Evolutionary conservation across 2,113 vertebrate genomes (phyloP).

Genomic region (Opisthocomus hoazin): DNA sequence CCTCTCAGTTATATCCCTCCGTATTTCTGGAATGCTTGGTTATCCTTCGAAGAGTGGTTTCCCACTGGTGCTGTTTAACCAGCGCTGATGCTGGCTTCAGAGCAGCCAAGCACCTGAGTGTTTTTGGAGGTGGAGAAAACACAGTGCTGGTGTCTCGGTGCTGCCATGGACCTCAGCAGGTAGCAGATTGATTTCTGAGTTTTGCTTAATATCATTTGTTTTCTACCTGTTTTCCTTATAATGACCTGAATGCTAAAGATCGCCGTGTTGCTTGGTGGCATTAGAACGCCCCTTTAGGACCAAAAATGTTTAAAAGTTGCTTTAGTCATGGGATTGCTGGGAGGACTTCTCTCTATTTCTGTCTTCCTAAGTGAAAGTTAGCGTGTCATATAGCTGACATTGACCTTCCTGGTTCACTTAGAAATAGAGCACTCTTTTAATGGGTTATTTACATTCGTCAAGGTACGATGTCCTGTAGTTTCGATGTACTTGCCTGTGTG

Average conservation of each 20-base stretch:
- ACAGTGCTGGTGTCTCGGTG: not conserved
- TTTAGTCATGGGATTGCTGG: not conserved
- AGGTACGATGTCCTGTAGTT: not conserved
- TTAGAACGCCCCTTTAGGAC: not conserved
- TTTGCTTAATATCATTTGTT: not conserved
- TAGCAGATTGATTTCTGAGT: not conserved
- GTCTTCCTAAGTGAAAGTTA: not conserved
- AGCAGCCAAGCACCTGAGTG: not conserved
- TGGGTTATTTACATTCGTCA: not conserved
- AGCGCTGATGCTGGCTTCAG: not conserved
- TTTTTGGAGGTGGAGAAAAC: not conserved
- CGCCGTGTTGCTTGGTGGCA: rapidly evolving
- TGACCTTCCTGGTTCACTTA: not conserved
- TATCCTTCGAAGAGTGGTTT: not conserved
- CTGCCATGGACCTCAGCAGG: not conserved
- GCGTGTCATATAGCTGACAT: not conserved
- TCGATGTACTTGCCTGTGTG: not conserved
- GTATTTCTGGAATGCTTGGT: not conserved
- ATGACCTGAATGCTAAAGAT: not conserved
- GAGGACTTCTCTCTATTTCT: not conserved
- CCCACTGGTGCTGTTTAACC: not conserved
- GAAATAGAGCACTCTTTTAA: not conserved
- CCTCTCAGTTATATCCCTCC: not conserved
- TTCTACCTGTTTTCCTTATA: not conserved
- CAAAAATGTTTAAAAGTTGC: not conserved